These are phyloP conservation scores for Tetragonula clypearis DNA, from an alignment of 1,140 invertebrate genomes.

Conservation along the genomic window DNA sequence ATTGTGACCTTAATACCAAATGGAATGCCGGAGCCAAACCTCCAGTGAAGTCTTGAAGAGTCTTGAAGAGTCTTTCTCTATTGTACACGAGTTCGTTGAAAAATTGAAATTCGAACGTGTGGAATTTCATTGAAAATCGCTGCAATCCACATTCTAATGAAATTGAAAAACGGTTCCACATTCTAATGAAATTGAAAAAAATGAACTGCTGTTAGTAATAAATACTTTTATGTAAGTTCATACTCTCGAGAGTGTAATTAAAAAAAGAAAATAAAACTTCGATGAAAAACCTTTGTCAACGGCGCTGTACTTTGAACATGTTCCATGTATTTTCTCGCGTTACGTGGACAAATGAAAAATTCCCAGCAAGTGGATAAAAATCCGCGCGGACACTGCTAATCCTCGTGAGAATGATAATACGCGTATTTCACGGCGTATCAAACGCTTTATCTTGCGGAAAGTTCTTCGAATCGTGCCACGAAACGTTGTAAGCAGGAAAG, in stretches of 20 bases:
- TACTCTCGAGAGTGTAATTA: no score
- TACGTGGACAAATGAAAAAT: no score
- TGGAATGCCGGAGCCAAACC: not conserved
- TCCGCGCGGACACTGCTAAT: slow-evolving; percentile 3
- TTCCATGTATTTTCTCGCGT: no score
- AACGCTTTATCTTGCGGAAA: not conserved
- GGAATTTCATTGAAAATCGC: not conserved
- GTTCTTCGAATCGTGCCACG: not conserved
- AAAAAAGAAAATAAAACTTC: no score
- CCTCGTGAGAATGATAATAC: not conserved
- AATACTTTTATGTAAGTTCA: no score
- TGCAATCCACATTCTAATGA: no score
- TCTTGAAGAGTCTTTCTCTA: not conserved
- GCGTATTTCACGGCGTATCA: not conserved
- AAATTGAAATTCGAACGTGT: not conserved
- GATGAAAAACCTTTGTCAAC: no score
- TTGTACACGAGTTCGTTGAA: not conserved
- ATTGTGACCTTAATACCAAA: not conserved
- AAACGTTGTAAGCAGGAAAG: not conserved
- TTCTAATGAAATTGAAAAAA: no score
- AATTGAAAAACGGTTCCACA: no score
- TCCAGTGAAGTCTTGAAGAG: not conserved
- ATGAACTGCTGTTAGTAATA: no score
- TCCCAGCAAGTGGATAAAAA: no score
- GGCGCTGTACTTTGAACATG: no score